These are phyloP conservation scores for Belonocnema kinseyi DNA, from an alignment of 1,140 invertebrate species.

Conservation along the genomic window DNA sequence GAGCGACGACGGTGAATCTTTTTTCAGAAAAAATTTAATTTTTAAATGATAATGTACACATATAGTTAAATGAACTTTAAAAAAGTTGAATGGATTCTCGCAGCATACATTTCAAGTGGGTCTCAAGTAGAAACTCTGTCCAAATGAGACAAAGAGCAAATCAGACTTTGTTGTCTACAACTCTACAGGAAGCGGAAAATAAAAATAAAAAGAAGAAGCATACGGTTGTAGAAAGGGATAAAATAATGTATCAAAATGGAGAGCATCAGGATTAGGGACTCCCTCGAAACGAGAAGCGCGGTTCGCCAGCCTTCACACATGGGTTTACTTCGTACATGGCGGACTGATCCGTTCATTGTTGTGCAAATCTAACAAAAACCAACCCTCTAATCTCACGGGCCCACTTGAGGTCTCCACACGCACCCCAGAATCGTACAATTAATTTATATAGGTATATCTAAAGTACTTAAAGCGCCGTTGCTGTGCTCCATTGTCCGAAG, in stretches of 20 bases:
- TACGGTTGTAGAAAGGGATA: neutral
- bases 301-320: constrained; percentile 19
- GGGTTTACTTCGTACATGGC: constrained; percentile 55
- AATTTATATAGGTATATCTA: constrained; percentile 71
- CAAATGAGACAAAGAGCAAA: no score
- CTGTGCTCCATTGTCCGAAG: constrained; percentile 50
- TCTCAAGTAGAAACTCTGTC: no score
- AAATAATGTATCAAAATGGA: constrained; percentile 56
- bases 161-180: no score
- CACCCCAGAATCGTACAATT: constrained; percentile 65
- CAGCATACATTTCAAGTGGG: no score
- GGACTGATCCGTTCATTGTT: constrained; percentile 62
- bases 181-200: neutral
- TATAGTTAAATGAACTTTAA: no score
- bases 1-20: no score
- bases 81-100: no score
- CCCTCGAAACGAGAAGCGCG: constrained; percentile 38
- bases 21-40: no score
- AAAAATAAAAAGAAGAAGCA: neutral
- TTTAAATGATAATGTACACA: no score
- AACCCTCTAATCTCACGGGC: constrained; percentile 68
- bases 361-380: constrained; percentile 65
- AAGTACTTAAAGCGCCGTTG: constrained; percentile 58
- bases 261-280: constrained; percentile 53
- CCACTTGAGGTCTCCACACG: constrained; percentile 66